Evolutionary conservation across 2,113 vertebrate species (phyloP), one percentile per base, ranked within the genome.

Genomic region (Amphiprion ocellaris): DNA sequence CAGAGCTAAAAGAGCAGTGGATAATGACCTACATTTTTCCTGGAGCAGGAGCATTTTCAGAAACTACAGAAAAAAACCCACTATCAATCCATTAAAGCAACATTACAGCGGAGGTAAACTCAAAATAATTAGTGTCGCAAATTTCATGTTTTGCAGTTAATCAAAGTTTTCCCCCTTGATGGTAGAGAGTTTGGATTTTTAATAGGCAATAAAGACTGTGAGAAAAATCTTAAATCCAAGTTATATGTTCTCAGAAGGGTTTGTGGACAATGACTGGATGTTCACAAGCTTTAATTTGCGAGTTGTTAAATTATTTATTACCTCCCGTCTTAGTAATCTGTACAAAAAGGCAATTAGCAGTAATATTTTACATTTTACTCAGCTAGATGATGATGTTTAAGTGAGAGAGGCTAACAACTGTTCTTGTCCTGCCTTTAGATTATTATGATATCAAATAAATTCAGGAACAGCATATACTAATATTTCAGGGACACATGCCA

Each of bases 231-330:
- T 44, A 44, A 44, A 44, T 52, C 9, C 49, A 19, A 19, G 49
- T n/a, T 52, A 16, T 19, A 16, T 7, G 26, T 9, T 24, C 23
- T 24, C 52, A 54, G 21, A 54, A 54, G 26, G 24, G 26, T 15
- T 55, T 28, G 12, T n/a, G 23, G 39, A 17, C 16, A 26, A 15
- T 63, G 37, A 46, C 37, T 4, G 1, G 28, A n/a, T 74, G 52
- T 49, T 74, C 10, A 33, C 6, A 41, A 47, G 24, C 28, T 59
- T 59, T 59, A 59, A 33, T 37, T 59, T 33, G 26, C 28, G 15
- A 50, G 28, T 4, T 49, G 65, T n/a, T 39, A 16, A 58, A 77
- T 44, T n/a, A 78, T 21, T 49, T 26, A 70, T 19, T 14, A 5
- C 19, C 9, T 44, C 4, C 66, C n/a, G 16, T 21, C 50, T 67